Evolutionary conservation across 2,888 invertebrate species (phyloP).

Genomic region (Empis stercorea): DNA sequence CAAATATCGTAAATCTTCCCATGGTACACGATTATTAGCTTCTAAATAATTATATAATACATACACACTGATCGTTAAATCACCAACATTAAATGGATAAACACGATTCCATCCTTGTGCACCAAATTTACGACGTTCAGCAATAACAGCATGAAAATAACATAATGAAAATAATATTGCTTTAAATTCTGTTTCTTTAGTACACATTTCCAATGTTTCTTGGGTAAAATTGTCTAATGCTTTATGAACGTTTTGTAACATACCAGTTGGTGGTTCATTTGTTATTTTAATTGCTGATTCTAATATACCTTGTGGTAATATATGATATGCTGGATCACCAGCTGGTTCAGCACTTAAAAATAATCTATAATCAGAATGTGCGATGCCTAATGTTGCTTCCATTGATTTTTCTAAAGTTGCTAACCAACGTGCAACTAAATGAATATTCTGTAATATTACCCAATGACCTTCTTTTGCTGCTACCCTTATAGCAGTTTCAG

Average conservation of each 20-base stretch:
- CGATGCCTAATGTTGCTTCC: constrained; percentile 62
- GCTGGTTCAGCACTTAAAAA: constrained; percentile 85
- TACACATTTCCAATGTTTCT: constrained; percentile 83
- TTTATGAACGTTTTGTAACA: constrained; percentile 89
- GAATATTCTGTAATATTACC: constrained; percentile 89
- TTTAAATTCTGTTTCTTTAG: constrained; percentile 88
- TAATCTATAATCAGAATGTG: constrained; percentile 51
- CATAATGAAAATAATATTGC: constrained; percentile 77
- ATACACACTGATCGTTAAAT: constrained; percentile 82
- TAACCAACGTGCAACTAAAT: constrained; percentile 84
- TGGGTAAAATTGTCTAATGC: constrained; percentile 85
- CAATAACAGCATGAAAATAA: constrained; percentile 91
- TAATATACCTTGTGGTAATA: constrained; percentile 73
- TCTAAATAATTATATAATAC: constrained; percentile 86
- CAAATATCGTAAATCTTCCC: constrained; percentile 87
- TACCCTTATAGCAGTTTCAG: constrained; percentile 71
- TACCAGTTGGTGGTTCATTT: constrained; percentile 90
- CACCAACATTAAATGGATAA: constrained; percentile 72
- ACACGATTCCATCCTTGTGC: constrained; percentile 40
- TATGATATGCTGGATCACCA: constrained; percentile 47
- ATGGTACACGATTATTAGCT: constrained; percentile 74
- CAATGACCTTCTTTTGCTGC: constrained; percentile 72
- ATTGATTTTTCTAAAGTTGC: constrained; percentile 78
- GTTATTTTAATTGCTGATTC: constrained; percentile 93
- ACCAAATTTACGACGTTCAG: constrained; percentile 76